Conservation (phyloP, 1,140 invertebrate species). For the Eriosoma lanigerum region DNA sequence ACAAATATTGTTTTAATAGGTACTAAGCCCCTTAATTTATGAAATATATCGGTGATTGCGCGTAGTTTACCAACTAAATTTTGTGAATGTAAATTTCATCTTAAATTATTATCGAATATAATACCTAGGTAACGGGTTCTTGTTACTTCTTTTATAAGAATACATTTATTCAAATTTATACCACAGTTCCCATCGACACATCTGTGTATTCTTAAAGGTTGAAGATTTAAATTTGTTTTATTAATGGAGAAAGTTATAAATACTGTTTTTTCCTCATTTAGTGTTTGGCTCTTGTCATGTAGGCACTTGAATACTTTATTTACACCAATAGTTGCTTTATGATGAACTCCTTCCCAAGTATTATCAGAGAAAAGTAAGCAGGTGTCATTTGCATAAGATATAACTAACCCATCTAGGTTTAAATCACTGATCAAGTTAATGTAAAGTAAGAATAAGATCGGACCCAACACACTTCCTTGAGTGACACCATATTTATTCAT, state of each 20-base stretch:
- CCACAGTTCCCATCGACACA: neutral
- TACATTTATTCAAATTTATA: neutral
- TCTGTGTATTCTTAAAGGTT: neutral
- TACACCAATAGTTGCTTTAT: neutral
- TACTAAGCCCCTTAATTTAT: no score
- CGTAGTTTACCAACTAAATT: no score
- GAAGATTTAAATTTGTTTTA: neutral
- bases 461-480: conserved; percentile 25
- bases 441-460: conserved; percentile 5
- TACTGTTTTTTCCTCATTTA: no score
- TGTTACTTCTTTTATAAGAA: conserved; percentile 9
- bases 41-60: no score
- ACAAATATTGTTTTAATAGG: no score
- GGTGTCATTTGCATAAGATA: no score
- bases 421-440: neutral
- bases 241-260: neutral
- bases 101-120: neutral
- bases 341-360: neutral
- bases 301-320: neutral
- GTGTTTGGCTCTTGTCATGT: neutral
- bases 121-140: conserved; percentile 5
- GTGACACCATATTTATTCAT: neutral
- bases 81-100: neutral
- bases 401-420: neutral
- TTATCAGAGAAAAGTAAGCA: no score